A percentile compares a stretch with the other conserved stretches of the same genome.
Conservation (phyloP, 2,797 vertebrate species). For the Gephyroberyx darwinii region DNA sequence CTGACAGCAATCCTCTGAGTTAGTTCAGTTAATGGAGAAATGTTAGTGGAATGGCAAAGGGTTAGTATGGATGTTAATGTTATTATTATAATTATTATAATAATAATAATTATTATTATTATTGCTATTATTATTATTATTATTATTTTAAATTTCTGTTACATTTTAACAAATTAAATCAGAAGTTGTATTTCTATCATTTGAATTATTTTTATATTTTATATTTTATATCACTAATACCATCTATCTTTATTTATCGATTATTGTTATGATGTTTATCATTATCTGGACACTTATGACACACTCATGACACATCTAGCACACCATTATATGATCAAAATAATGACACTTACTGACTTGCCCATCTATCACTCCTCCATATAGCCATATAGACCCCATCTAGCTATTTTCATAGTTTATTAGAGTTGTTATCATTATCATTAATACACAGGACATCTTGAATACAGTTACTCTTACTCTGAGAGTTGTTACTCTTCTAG, state of each 20-base stretch:
- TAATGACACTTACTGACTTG: neutral
- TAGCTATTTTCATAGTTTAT: neutral
- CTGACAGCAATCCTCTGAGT: constrained; percentile 5
- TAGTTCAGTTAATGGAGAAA: constrained; percentile 40
- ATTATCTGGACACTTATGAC: neutral
- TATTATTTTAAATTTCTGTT: neutral
- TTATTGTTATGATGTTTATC: neutral
- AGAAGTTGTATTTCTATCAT: neutral
- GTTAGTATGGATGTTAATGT: constrained; percentile 44
- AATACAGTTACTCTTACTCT: neutral
- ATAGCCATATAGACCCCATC: neutral
- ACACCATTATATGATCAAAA: neutral
- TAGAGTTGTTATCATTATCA: neutral
- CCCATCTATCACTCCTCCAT: neutral
- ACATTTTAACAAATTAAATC: neutral
- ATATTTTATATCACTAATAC: too few relatives aligned
- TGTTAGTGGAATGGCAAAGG: constrained; percentile 47
- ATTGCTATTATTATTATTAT: too few relatives aligned
- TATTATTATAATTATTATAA: too few relatives aligned
- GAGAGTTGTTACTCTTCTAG: neutral
- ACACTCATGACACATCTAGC: neutral
- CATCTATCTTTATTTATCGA: neutral
- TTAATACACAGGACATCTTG: neutral
- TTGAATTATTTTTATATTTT: neutral
- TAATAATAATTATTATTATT: too few relatives aligned